Percentiles rank a stretch among this genome's conserved stretches.
Evolutionary conservation across 2,113 vertebrate genomes (phyloP).

Genomic region (Grammomys surdaster): DNA sequence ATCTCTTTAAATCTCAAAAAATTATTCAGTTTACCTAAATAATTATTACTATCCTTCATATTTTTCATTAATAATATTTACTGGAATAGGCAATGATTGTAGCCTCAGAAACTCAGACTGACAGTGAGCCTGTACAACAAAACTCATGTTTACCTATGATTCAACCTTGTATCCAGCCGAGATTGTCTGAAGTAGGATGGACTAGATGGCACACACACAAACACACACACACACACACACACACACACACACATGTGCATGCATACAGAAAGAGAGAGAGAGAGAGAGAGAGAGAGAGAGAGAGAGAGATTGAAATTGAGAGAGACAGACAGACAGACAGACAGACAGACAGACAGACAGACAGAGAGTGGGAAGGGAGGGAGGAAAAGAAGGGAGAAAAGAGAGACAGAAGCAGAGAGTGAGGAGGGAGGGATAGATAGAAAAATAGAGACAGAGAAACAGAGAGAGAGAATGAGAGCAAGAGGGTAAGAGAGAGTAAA

Average conservation of each 20-base stretch:
- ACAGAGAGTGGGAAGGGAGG: background rate
- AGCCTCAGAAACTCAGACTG: background rate
- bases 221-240: background rate
- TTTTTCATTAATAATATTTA: constrained; percentile 56
- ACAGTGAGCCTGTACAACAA: background rate
- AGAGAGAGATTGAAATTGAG: no score
- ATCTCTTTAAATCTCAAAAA: background rate
- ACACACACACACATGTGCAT: background rate
- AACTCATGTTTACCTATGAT: background rate
- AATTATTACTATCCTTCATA: background rate
- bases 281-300: background rate
- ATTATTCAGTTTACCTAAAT: constrained; percentile 17
- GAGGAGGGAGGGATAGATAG: background rate
- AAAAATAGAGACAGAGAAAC: background rate
- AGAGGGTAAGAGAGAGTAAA: background rate
- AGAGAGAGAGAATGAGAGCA: background rate
- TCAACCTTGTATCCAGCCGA: background rate
- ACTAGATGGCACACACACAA: background rate
- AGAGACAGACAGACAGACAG: no score
- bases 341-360: background rate
- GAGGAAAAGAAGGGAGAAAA: no score
- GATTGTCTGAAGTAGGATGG: background rate
- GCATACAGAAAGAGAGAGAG: no score
- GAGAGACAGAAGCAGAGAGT: background rate
- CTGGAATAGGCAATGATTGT: background rate